Percentiles rank a stretch among this genome's conserved stretches.
Conservation (phyloP, 1,140 invertebrate genomes). For the Lethocerus indicus region DNA sequence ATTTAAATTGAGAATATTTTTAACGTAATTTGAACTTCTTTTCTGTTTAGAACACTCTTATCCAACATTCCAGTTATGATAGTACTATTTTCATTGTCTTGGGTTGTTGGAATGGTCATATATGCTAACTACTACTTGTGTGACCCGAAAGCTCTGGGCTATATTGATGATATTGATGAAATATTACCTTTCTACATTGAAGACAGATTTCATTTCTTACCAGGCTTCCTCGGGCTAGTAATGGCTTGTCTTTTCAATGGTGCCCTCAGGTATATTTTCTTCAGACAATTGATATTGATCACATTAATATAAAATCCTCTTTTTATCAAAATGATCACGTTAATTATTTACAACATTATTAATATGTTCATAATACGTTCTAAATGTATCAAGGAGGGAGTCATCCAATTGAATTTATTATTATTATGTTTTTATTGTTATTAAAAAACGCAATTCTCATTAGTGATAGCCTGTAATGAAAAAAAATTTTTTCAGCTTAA, state of each 20-base stretch:
- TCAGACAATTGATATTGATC: background rate
- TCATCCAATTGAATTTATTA: background rate
- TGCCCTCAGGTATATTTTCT: slow-evolving; percentile 50
- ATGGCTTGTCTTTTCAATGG: slow-evolving; percentile 80
- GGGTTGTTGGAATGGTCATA: slow-evolving; percentile 72
- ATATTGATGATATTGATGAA: slow-evolving; percentile 61
- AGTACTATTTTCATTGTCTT: slow-evolving; percentile 57
- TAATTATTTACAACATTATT: background rate
- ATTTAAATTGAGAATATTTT: background rate
- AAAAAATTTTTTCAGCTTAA: slow-evolving; percentile 45
- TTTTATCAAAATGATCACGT: background rate
- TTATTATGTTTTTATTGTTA: background rate
- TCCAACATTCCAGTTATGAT: slow-evolving; percentile 60
- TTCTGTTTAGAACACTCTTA: slow-evolving; percentile 46
- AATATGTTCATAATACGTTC: no score
- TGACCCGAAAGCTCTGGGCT: slow-evolving; percentile 57
- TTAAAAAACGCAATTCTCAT: background rate
- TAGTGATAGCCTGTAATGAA: background rate
- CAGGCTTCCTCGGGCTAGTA: slow-evolving; percentile 71
- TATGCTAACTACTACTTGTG: slow-evolving; percentile 72
- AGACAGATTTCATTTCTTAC: slow-evolving; percentile 59
- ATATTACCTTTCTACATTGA: slow-evolving; percentile 75
- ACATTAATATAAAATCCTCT: background rate
- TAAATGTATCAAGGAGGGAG: background rate
- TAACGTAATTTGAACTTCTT: background rate